Percentiles rank a stretch among this genome's conserved stretches.
Evolutionary conservation across 2,888 invertebrate species (phyloP).

Genomic region (Syritta pipiens): DNA sequence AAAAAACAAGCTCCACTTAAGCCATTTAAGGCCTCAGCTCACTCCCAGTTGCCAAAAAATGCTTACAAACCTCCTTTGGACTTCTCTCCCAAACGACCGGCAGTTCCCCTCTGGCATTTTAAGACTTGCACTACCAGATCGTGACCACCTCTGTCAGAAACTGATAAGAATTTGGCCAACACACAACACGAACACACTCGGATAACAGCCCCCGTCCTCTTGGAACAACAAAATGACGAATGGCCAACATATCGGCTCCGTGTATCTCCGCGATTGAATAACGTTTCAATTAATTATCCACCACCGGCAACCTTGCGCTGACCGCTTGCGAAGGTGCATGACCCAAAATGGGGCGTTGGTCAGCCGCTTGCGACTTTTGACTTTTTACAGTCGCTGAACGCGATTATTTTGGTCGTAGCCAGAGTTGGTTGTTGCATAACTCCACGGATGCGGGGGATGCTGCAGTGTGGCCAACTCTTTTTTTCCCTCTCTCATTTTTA

Average conservation of each 20-base stretch:
- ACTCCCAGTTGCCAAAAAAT: no score
- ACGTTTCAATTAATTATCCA: slow-evolving; percentile 32
- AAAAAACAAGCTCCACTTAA: no score
- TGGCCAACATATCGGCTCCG: not conserved
- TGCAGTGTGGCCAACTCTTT: no score
- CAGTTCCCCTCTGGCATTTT: no score
- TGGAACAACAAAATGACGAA: slow-evolving; percentile 39
- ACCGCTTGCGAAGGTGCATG: slow-evolving; percentile 43
- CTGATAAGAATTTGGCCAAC: not conserved
- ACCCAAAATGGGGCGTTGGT: slow-evolving; percentile 51
- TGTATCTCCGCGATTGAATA: slow-evolving; percentile 33
- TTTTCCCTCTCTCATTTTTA: no score
- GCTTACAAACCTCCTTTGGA: no score
- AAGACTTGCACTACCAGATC: no score
- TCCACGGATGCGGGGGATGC: not conserved
- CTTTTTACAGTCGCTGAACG: slow-evolving; percentile 25
- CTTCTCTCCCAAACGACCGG: no score
- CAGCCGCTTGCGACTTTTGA: slow-evolving; percentile 45
- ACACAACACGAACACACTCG: not conserved
- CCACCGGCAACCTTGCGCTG: not conserved
- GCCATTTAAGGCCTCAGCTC: no score
- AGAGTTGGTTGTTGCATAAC: slow-evolving; percentile 45
- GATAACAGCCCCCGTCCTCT: no score
- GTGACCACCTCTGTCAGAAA: no score
- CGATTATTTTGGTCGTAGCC: slow-evolving; percentile 24